Base-by-base conservation (phyloP, 2,113 vertebrate species). In the Lampris incognitus region DNA sequence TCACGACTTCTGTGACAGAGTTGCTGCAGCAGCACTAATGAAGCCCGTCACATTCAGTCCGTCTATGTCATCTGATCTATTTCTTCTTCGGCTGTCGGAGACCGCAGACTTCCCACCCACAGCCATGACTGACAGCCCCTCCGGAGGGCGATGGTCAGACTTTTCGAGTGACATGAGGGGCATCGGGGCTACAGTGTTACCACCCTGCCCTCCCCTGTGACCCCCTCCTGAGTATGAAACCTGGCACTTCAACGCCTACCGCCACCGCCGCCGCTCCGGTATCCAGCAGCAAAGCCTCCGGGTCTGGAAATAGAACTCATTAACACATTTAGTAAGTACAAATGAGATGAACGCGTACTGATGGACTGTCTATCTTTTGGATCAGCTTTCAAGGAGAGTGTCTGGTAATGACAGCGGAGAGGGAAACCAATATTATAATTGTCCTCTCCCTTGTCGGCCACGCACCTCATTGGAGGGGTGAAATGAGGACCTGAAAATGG, bases 251-350 rank as follows among this genome's bases (percentile, higher is more conserved):
- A 2, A 90, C 87, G 89, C 89, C 89, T 72, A 74, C 7, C 79
- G 80, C 87, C 87, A 63, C 85, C 82, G 85, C 85, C 88, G 85
- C 78, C 66, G 83, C 85, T 90, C 90, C 83, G 79, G 91, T 89
- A 92, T 89, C 87, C 90, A 92, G 80, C 88, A 88, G 89, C 89
- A 85, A 79, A 90, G 92, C 86, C 88, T 85, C 69, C 13, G 74
- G 76, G 79, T 84, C 94, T 88, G 75, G 87, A 91, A 94, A 95
- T 95, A 94, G 93, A 94, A 94, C 92, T 95, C 94, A 94, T 95
- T 95, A 95, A 94, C 94, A 95, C 93, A 76, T 94, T 93, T 92
- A 91, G 91, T 93, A 94, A 94, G 93, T 90, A 94, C 90, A 95
- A 94, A 95, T 91, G 93, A 95, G 94, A 93, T 90, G 93, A 86